Conservation (phyloP, 1,140 invertebrate genomes). For the Leptinotarsa lineolata region DNA sequence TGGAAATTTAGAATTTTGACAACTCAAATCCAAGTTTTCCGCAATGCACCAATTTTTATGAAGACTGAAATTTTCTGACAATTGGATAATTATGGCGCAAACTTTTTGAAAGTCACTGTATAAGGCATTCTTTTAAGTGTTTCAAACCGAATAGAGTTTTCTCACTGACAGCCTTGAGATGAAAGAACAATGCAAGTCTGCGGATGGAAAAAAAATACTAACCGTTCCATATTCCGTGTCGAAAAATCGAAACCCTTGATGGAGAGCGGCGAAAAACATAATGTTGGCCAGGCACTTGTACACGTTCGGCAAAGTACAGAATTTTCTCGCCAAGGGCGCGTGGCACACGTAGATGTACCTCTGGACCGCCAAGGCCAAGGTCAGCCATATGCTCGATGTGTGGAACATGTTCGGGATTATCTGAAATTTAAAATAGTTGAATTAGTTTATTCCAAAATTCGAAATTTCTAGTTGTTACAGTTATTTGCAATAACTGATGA, state of each 20-base stretch:
- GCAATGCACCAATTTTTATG: no score
- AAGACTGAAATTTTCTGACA: no score
- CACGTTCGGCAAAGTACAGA: slow-evolving; percentile 85
- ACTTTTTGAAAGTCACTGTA: no score
- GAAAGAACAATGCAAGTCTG: background rate
- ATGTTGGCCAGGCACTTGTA: slow-evolving; percentile 77
- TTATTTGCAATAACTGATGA: no score
- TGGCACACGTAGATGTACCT: slow-evolving; percentile 92
- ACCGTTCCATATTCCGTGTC: slow-evolving; percentile 64
- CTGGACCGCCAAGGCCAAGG: slow-evolving; percentile 83
- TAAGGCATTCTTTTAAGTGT: no score
- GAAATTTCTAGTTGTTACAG: no score
- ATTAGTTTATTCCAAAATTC: background rate
- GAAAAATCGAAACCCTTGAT: slow-evolving; percentile 79
- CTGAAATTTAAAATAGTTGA: slow-evolving; percentile 54
- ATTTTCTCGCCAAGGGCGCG: slow-evolving; percentile 78
- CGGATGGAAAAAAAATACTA: slow-evolving; percentile 34
- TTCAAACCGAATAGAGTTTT: no score
- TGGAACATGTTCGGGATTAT: slow-evolving; percentile 86
- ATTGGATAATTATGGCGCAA: no score
- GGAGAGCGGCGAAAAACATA: slow-evolving; percentile 72
- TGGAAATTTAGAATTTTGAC: no score
- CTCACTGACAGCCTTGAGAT: background rate
- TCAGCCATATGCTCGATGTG: slow-evolving; percentile 91
- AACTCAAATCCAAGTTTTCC: no score